Evolutionary conservation across 2,888 invertebrate species (phyloP), one percentile per base, ranked within the genome.

Genomic region (Drosophila algonquin): DNA sequence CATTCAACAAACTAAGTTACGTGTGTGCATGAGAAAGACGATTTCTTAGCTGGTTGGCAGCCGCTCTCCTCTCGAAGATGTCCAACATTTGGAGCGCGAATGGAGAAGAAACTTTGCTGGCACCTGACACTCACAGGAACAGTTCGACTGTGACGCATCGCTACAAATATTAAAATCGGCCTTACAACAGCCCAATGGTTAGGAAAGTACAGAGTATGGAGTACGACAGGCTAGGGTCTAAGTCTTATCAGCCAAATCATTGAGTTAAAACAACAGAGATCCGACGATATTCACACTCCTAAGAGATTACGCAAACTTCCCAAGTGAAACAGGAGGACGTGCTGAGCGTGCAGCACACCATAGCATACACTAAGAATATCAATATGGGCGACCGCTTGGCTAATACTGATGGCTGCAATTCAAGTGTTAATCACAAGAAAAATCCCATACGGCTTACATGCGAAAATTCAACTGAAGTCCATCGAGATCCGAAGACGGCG

Each of bases 131-230:
- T 73, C 87, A 79, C 89, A 87, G 89, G 88, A 72, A 86, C 89
- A 60, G 88, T 71, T 87, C 87, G 83, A 87, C 85, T 89, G 89
- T 78, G 84, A 72, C 53, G 45, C 75, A 75, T 78, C 76, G 81
- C 87, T 88, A 85, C 72, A 88, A 87, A 75, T 76, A 80, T 69
- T 51, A 68, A 40, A 58, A 52, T 45, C 18, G 64, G 64, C 47
- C 50, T 44, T 46, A 35, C 40, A 21, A 53, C 77, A 63, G 73
- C 80, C 79, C 65, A 58, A 46, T 51, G 18, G 44, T 65, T 50
- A 51, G 55, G 44, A 27, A 32, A 6, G 14, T n/a, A 24, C 10
- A 40, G 40, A 40, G 40, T 40, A 40, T 40, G 14, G 24, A 12
- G 35, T 27, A 16, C 18, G 50, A 40, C 12, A 44, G 18, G 27